Evolutionary conservation across 2,888 invertebrate species (phyloP).

Genomic region (Ochropacha duplaris): DNA sequence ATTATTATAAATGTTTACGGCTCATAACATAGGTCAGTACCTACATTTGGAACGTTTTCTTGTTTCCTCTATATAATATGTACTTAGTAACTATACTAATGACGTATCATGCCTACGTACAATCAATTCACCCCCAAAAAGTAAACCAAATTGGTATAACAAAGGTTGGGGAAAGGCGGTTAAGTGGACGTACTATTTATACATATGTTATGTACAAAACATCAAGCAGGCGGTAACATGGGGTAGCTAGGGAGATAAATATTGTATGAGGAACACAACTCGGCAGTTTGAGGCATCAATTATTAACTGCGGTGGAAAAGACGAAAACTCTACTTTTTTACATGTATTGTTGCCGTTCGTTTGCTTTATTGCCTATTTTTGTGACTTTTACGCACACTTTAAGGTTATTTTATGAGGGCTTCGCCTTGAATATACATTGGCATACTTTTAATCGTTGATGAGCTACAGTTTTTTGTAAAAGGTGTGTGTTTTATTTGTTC

Average conservation of each 20-base stretch:
- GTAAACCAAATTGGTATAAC: conserved; percentile 41
- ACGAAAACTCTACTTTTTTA: conserved; percentile 63
- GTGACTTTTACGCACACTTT: conserved; percentile 65
- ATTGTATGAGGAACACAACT: conserved; percentile 81
- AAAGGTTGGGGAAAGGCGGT: conserved; percentile 43
- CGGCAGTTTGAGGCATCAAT: conserved; percentile 80
- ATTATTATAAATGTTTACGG: not conserved
- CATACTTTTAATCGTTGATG: conserved; percentile 5
- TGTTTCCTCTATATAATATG: not conserved
- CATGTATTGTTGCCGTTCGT: conserved; percentile 70
- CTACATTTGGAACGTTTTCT: not conserved
- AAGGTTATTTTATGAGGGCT: conserved; percentile 61
- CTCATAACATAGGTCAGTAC: not conserved
- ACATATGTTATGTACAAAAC: conserved; percentile 42
- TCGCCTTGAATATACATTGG: conserved; percentile 12
- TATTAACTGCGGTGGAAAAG: conserved; percentile 76
- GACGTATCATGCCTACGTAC: conserved; percentile 34
- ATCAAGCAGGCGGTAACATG: conserved; percentile 73
- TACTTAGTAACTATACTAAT: conserved; percentile 20
- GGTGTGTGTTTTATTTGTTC: not conserved
- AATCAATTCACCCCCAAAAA: conserved; percentile 47
- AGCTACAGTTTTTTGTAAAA: not conserved
- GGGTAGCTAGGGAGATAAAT: conserved; percentile 73
- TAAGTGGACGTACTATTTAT: conserved; percentile 43
- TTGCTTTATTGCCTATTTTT: conserved; percentile 73